Evolutionary conservation across 2,797 vertebrate species (phyloP).

Genomic region (Microcaecilia unicolor): DNA sequence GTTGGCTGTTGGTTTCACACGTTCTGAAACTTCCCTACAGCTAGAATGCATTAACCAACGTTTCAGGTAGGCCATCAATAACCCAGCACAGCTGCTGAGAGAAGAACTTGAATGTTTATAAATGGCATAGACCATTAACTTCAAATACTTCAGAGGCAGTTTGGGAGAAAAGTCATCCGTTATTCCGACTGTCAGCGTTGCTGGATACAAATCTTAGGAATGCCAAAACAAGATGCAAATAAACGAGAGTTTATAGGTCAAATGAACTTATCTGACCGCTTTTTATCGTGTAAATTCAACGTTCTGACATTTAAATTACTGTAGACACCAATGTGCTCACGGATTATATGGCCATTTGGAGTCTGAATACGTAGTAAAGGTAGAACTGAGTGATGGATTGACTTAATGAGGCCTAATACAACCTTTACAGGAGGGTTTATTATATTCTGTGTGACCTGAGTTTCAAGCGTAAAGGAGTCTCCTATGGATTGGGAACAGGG

Average conservation of each 20-base stretch:
- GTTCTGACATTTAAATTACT: slow-evolving; percentile 1
- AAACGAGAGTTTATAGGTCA: slow-evolving; percentile 35
- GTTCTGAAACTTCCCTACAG: too few species aligned
- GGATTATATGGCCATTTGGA: background rate
- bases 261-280: slow-evolving; percentile 30
- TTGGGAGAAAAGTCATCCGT: slow-evolving; percentile 50
- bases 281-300: slow-evolving; percentile 11
- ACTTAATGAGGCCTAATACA: background rate
- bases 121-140: slow-evolving; percentile 59
- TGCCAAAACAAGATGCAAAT: slow-evolving; percentile 31
- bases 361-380: background rate
- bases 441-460: too few species aligned
- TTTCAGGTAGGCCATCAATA: slow-evolving; percentile 89
- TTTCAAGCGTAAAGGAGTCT: background rate
- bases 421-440: background rate
- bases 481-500: too few species aligned
- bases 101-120: slow-evolving; percentile 70
- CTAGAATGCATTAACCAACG: slow-evolving; percentile 66
- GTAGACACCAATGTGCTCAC: background rate
- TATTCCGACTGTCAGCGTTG: slow-evolving; percentile 31
- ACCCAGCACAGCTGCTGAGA: slow-evolving; percentile 78
- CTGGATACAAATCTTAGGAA: slow-evolving; percentile 29
- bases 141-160: slow-evolving; percentile 51
- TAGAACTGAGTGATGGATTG: background rate
- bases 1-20: slow-evolving; percentile 41